Base-by-base conservation (phyloP, 2,113 vertebrate genomes). In the Coregonus clupeaformis region DNA sequence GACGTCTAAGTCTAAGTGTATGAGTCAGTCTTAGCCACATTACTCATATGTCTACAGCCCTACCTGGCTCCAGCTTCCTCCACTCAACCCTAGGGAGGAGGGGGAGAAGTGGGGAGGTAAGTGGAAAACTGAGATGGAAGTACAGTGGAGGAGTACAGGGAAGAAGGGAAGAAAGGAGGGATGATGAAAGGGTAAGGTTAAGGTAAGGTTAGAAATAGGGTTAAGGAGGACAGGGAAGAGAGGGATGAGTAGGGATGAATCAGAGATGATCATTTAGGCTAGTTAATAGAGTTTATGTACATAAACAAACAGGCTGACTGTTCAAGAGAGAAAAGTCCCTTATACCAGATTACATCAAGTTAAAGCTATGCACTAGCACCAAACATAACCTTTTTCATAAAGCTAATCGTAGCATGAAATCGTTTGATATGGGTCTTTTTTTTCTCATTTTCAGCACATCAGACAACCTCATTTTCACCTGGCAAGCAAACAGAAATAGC, bases 391-490 rank as follows among this genome's bases (percentile, higher is more conserved):
- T 59, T 72, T 86, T 83, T 69, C 74, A 80, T 75, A 70, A 73
- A 64, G 47, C 24, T 25, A 1, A 74, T 71, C 76, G 75, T 80
- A 72, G 24, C 80, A 75, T 65, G n/a, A 25, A 57, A 65, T 55
- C 14, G 12, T 22, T 45, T 18, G 25, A 75, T 76, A 72, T 64
- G 64, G 2, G 5, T 27, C 13, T 25, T 22, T 52, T 25, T 3
- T 7, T 45, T 42, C 9, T 71, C 29, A 72, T 70, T 81, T 86
- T 78, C 75, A 80, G 85, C 70, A 79, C 85, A 88, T 90, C 81
- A 89, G 89, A 91, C 89, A 90, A 89, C 86, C 84, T 90, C 85
- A 90, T 85, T 80, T 82, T 84, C 71, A 84, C 87, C 87, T 82
- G 81, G 80, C 89, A 82, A 88, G 24, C 65, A 74, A 32, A 87